Conservation (phyloP, 2,888 invertebrate species). For the Agrotis ipsilon region DNA sequence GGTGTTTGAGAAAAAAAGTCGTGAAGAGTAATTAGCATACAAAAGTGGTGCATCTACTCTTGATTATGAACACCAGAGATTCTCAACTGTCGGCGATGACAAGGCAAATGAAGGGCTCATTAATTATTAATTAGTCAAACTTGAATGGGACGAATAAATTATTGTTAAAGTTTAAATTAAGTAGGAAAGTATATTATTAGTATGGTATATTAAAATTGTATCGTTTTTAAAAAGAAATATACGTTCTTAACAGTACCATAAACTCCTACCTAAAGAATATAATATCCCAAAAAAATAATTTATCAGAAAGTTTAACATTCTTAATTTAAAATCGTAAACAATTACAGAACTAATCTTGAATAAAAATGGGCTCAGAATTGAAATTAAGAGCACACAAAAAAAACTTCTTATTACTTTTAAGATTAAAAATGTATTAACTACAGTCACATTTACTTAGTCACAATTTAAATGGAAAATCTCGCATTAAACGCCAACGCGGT, state of each 20-base stretch:
- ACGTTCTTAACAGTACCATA: neutral
- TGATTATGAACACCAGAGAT: conserved; percentile 45
- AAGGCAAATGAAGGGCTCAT: conserved; percentile 74
- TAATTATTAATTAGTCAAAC: conserved; percentile 74
- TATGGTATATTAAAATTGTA: too few relatives aligned
- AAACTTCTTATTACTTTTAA: conserved; percentile 20
- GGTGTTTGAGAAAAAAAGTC: conserved; percentile 64
- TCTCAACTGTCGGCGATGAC: conserved; percentile 69
- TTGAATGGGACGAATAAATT: conserved; percentile 65
- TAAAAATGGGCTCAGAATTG: neutral
- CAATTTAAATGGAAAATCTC: conserved; percentile 48
- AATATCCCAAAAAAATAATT: conserved; percentile 15
- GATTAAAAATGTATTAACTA: conserved; percentile 49
- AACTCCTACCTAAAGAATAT: neutral
- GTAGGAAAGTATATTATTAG: too few relatives aligned
- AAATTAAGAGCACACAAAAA: conserved; percentile 24
- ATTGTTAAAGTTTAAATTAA: conserved; percentile 61
- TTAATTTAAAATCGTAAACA: conserved; percentile 15
- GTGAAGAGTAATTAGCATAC: conserved; percentile 80
- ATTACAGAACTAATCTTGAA: neutral
- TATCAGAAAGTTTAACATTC: conserved; percentile 7
- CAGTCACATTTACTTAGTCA: conserved; percentile 46
- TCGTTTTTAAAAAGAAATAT: neutral
- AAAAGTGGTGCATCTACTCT: conserved; percentile 75
- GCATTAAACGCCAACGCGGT: conserved; percentile 41